These are phyloP conservation scores for Taxidea taxus DNA, from an alignment of 2,113 vertebrate genomes.

Conservation along the genomic window DNA sequence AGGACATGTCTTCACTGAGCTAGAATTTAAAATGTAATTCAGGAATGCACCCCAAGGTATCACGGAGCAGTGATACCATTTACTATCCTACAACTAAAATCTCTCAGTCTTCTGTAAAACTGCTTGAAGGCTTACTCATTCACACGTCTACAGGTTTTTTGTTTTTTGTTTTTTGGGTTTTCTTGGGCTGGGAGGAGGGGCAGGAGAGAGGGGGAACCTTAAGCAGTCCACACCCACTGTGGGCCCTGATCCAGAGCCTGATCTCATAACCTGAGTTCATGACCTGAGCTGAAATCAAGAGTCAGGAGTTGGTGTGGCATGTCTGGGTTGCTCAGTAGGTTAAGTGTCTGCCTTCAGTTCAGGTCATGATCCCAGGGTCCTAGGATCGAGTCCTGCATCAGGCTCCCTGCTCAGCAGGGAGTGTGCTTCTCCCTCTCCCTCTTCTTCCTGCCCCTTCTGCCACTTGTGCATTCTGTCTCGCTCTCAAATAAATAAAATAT, in stretches of 20 bases:
- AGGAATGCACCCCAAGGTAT: background rate
- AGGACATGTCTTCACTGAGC: background rate
- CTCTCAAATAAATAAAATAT: background rate
- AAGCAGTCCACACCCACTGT: background rate
- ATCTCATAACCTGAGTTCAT: background rate
- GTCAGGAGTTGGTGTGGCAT: background rate
- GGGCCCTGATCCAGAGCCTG: background rate
- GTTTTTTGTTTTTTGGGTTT: background rate
- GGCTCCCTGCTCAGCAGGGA: background rate
- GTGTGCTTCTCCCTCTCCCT: background rate
- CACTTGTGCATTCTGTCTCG: background rate
- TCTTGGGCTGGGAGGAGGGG: background rate
- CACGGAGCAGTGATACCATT: background rate
- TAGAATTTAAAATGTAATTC: background rate
- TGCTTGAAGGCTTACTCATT: background rate
- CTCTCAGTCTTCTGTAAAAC: background rate
- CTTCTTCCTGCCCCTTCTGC: background rate
- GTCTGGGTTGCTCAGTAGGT: background rate
- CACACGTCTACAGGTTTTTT: background rate
- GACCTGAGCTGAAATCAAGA: background rate
- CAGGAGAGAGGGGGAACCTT: background rate
- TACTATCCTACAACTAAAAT: background rate
- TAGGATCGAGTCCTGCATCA: background rate
- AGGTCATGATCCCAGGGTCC: background rate
- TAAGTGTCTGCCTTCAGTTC: background rate